Evolutionary conservation across 1,140 invertebrate species (phyloP).

Genomic region (Drosophila albomicans): DNA sequence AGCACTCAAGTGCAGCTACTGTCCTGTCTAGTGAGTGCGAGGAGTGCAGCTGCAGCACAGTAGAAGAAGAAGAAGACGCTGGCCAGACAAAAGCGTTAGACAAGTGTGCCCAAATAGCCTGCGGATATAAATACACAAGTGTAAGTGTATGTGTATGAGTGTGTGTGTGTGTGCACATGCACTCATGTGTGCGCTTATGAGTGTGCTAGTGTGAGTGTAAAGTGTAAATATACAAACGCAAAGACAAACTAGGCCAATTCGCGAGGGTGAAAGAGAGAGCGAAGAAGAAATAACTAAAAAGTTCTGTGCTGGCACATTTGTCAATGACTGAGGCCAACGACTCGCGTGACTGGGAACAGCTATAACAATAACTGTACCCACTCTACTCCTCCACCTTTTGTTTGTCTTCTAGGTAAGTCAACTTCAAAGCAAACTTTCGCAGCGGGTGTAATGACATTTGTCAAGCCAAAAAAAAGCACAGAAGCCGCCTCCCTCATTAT

Average conservation of each 20-base stretch:
- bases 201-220: background rate
- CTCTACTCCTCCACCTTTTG: background rate
- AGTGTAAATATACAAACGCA: constrained; percentile 37
- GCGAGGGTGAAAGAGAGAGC: constrained; percentile 48
- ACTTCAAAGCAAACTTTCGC: constrained; percentile 69
- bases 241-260: constrained; percentile 80
- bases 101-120: constrained; percentile 67
- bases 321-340: constrained; percentile 69
- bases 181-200: constrained; percentile 8
- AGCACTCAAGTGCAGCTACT: constrained; percentile 64
- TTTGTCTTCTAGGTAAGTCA: constrained; percentile 41
- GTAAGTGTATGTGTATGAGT: constrained; percentile 1
- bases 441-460: constrained; percentile 80
- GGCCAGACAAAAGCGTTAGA: constrained; percentile 66
- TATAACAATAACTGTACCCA: constrained; percentile 21
- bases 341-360: constrained; percentile 64
- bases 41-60: constrained; percentile 4
- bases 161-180: background rate
- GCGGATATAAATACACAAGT: constrained; percentile 37
- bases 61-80: constrained; percentile 36
- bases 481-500: constrained; percentile 45
- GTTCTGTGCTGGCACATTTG: constrained; percentile 72
- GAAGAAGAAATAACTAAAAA: constrained; percentile 45
- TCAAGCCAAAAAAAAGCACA: constrained; percentile 69
- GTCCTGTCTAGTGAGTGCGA: constrained; percentile 18